A percentile compares a stretch with the other conserved stretches of the same genome.
Evolutionary conservation across 2,888 invertebrate species (phyloP).

Genomic region (Volucella bombylans): DNA sequence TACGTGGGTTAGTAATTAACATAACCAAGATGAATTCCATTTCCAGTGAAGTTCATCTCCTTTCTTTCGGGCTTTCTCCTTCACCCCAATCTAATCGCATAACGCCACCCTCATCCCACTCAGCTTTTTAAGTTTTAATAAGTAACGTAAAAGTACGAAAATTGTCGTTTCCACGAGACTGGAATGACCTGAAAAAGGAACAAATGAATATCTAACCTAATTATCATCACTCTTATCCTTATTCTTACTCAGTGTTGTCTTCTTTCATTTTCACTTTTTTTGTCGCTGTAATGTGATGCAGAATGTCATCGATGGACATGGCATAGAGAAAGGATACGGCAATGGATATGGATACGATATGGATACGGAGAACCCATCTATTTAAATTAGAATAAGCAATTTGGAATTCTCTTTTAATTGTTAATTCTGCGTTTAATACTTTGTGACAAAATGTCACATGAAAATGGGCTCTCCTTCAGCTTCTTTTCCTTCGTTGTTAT

Average conservation of each 20-base stretch:
- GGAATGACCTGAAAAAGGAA: slow-evolving; percentile 28
- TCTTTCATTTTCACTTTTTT: neutral
- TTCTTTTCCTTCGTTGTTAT: slow-evolving; percentile 1
- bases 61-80: neutral
- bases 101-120: too few relatives aligned
- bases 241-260: neutral
- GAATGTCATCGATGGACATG: slow-evolving; percentile 48
- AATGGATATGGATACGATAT: neutral
- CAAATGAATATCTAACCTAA: slow-evolving; percentile 49
- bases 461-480: neutral
- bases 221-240: slow-evolving; percentile 50
- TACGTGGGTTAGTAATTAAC: slow-evolving; percentile 68
- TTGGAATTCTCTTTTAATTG: slow-evolving; percentile 54
- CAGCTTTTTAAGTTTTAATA: neutral
- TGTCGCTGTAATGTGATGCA: slow-evolving; percentile 47
- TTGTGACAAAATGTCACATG: slow-evolving; percentile 68
- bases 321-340: too few relatives aligned
- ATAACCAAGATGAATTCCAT: slow-evolving; percentile 58
- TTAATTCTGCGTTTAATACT: slow-evolving; percentile 63
- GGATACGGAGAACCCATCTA: slow-evolving; percentile 29
- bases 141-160: neutral
- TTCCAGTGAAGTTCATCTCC: slow-evolving; percentile 61
- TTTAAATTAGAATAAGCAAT: slow-evolving; percentile 56
- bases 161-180: neutral
- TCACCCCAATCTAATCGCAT: neutral